A percentile compares a stretch with the other conserved stretches of the same genome.
These are phyloP conservation scores for Coenonympha glycerion DNA, from an alignment of 2,888 invertebrate genomes.

Conservation along the genomic window DNA sequence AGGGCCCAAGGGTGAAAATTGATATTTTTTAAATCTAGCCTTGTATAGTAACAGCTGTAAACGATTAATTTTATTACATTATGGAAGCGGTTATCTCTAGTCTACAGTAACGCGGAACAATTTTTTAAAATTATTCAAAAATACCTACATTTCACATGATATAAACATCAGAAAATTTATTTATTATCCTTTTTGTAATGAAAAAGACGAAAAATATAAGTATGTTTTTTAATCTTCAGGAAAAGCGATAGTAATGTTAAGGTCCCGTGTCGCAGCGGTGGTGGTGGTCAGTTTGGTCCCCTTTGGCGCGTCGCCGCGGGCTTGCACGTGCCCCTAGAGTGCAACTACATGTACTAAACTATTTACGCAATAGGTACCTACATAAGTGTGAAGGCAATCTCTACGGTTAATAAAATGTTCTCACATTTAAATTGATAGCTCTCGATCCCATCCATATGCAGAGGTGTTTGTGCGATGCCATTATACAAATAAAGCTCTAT, in stretches of 20 bases:
- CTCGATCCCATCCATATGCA: slow-evolving; percentile 29
- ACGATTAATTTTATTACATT: too few relatives aligned
- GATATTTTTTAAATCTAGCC: too few relatives aligned
- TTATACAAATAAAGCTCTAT: slow-evolving; percentile 27
- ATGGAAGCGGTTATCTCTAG: too few relatives aligned
- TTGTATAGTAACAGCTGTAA: too few relatives aligned
- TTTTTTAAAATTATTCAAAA: too few relatives aligned
- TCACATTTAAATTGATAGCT: slow-evolving; percentile 27
- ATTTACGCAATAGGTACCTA: background rate
- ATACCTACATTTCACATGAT: background rate
- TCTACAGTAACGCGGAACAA: too few relatives aligned
- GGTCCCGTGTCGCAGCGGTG: slow-evolving; percentile 15
- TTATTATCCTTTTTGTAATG: background rate
- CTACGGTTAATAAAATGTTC: slow-evolving; percentile 14
- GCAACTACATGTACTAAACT: slow-evolving; percentile 28
- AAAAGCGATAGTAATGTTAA: slow-evolving; percentile 9
- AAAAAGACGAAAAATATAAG: background rate
- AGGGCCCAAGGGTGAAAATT: too few relatives aligned
- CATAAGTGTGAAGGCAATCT: background rate
- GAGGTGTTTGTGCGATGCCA: slow-evolving; percentile 29
- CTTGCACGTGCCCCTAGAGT: slow-evolving; percentile 28
- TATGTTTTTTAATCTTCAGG: slow-evolving; percentile 1
- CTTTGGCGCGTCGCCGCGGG: slow-evolving; percentile 15
- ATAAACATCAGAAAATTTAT: background rate
- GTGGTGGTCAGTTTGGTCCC: slow-evolving; percentile 15